Conservation (phyloP, 2,113 vertebrate species). For the Daboia siamensis region DNA sequence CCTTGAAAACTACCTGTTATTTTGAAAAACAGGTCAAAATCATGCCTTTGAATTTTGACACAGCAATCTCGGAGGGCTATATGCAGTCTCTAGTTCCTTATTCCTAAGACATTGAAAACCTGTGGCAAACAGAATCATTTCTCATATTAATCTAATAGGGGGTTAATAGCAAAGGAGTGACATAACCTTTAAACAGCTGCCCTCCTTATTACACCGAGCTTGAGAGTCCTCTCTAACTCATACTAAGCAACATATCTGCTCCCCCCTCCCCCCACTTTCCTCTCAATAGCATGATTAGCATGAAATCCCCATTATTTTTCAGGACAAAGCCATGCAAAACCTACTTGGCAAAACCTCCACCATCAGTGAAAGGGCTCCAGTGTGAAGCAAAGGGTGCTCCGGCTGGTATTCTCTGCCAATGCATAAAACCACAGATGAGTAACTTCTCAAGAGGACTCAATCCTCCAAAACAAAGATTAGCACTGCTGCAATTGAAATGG, state of each 20-base stretch:
- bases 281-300: background rate
- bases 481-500: background rate
- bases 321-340: background rate
- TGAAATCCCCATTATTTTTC: background rate
- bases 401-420: slow-evolving; percentile 81
- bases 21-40: too few species aligned
- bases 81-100: too few species aligned
- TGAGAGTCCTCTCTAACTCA: background rate
- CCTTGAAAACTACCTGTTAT: too few species aligned
- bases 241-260: background rate
- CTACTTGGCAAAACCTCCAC: slow-evolving; percentile 83
- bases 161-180: background rate
- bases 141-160: too few species aligned
- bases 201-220: background rate
- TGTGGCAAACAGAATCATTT: too few species aligned
- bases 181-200: background rate
- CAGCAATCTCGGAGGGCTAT: too few species aligned
- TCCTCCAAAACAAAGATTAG: background rate
- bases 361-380: slow-evolving; percentile 90
- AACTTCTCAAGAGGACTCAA: background rate
- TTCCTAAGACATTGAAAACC: too few species aligned
- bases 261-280: background rate
- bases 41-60: too few species aligned
- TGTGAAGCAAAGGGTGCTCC: slow-evolving; percentile 84
- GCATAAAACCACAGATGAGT: slow-evolving; percentile 42